phyloP scores from a whole-genome alignment of 2,797 vertebrate genomes.

The Uromys caudimaculatus region DNA sequence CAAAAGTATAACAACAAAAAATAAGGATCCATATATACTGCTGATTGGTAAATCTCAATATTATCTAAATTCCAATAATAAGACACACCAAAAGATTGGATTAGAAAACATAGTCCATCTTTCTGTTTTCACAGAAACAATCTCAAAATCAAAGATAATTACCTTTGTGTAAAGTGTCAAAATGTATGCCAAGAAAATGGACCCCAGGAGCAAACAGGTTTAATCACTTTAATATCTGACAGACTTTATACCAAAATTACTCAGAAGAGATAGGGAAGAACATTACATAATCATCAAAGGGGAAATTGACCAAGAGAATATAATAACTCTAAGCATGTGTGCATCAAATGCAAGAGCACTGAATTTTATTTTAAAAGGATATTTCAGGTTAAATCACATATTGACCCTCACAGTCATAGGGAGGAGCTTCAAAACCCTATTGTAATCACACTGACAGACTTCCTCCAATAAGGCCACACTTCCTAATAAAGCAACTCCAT shows the following conservation, averaged over 20 bases:
- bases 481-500: background rate
- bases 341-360: background rate
- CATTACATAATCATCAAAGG: background rate
- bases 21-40: background rate
- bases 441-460: background rate
- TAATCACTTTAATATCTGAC: background rate
- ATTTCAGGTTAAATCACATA: background rate
- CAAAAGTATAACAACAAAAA: background rate
- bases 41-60: background rate
- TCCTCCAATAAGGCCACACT: background rate
- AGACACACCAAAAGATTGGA: background rate
- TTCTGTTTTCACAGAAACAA: background rate
- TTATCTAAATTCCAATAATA: background rate
- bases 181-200: background rate
- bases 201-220: background rate
- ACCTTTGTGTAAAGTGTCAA: background rate
- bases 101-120: background rate
- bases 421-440: background rate
- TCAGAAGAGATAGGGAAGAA: background rate
- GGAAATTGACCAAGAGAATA: background rate
- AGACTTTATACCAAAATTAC: background rate
- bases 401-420: background rate
- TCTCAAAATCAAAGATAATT: background rate
- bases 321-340: background rate
- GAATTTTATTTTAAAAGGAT: background rate